phyloP scores from a whole-genome alignment of 1,140 invertebrate species.

The Drosophila auraria region DNA sequence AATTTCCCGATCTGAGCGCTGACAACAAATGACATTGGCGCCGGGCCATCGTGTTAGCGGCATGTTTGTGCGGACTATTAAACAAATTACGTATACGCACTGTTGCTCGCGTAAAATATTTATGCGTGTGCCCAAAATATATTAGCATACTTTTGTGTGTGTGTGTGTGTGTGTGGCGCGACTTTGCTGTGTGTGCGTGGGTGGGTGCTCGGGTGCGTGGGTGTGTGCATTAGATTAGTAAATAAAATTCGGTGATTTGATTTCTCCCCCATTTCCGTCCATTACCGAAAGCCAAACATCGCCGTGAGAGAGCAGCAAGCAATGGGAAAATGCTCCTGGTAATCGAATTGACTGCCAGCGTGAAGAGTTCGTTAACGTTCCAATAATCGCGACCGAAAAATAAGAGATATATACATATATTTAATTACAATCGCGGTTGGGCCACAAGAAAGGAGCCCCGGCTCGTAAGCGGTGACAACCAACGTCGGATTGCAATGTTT shows the following conservation, averaged over 20 bases:
- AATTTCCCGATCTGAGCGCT: slow-evolving; percentile 46
- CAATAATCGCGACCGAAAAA: slow-evolving; percentile 19
- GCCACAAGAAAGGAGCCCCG: slow-evolving; percentile 16
- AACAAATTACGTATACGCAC: slow-evolving; percentile 79
- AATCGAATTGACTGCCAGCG: slow-evolving; percentile 30
- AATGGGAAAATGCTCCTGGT: slow-evolving; percentile 43
- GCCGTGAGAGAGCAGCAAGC: slow-evolving; percentile 19
- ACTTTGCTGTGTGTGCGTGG: background rate
- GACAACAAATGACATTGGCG: slow-evolving; percentile 64
- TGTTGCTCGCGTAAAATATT: slow-evolving; percentile 77
- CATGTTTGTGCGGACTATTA: slow-evolving; percentile 66
- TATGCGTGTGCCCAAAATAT: slow-evolving; percentile 64
- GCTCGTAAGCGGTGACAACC: slow-evolving; percentile 37
- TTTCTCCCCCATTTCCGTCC: slow-evolving; percentile 37
- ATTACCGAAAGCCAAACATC: slow-evolving; percentile 29
- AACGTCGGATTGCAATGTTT: slow-evolving; percentile 77
- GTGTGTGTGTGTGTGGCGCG: slow-evolving; percentile 12
- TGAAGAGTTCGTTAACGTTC: slow-evolving; percentile 34
- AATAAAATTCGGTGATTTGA: slow-evolving; percentile 57
- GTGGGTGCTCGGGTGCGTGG: background rate
- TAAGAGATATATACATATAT: slow-evolving; percentile 14
- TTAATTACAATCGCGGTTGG: slow-evolving; percentile 29
- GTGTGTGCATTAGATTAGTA: slow-evolving; percentile 44
- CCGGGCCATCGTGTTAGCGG: slow-evolving; percentile 64
- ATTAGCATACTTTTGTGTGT: slow-evolving; percentile 72